These are phyloP conservation scores for Pocillopora damicornis DNA, from an alignment of 64 coral and sea anemone genomes.

Conservation along the genomic window DNA sequence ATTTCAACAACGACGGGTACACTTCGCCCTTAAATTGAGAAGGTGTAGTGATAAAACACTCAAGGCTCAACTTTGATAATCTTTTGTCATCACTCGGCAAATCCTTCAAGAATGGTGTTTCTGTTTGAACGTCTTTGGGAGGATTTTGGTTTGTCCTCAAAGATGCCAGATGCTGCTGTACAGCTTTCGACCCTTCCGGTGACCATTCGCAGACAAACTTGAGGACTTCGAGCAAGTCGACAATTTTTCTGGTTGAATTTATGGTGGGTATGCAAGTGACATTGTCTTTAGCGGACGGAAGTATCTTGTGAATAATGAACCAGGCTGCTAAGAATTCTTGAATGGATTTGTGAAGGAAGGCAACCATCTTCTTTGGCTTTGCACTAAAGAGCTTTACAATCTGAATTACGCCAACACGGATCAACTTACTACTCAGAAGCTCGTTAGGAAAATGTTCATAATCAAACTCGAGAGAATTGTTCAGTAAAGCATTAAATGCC, in stretches of 20 bases:
- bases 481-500: conserved; percentile 26
- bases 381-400: conserved; percentile 12
- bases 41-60: neutral
- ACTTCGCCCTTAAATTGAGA: neutral
- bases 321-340: conserved; percentile 60
- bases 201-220: neutral
- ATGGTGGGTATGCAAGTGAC: neutral
- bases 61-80: neutral
- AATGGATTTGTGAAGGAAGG: conserved; percentile 45
- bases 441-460: conserved; percentile 18
- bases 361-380: conserved; percentile 42
- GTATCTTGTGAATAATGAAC: conserved; percentile 11
- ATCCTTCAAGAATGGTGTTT: neutral
- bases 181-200: neutral
- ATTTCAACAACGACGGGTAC: neutral
- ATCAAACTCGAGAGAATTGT: conserved; percentile 15
- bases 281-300: neutral
- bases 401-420: conserved; percentile 51
- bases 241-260: neutral
- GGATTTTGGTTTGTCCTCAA: neutral
- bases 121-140: neutral
- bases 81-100: neutral
- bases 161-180: neutral
- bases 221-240: neutral
- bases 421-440: neutral